A percentile compares a stretch with the other conserved stretches of the same genome.
Evolutionary conservation across 2,113 vertebrate species (phyloP).

Genomic region (Clarias batrachus): DNA sequence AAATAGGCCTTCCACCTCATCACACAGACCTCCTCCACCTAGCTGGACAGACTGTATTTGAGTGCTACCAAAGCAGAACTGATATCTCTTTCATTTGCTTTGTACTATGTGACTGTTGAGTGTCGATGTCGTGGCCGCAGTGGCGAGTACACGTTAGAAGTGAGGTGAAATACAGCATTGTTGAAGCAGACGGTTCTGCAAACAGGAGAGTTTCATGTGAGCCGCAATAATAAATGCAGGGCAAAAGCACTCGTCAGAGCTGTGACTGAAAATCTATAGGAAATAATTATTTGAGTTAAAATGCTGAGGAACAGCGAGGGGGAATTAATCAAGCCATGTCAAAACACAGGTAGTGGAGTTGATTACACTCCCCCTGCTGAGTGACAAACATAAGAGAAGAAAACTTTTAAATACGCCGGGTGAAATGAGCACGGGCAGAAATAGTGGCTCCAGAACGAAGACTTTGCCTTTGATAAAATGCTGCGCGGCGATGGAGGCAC

Average conservation of each 20-base stretch:
- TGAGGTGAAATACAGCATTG: neutral
- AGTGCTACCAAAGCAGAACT: constrained; percentile 25
- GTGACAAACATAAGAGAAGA: constrained; percentile 58
- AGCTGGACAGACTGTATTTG: constrained; percentile 9
- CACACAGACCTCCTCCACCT: constrained; percentile 24
- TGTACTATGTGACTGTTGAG: neutral
- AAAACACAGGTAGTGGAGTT: constrained; percentile 61
- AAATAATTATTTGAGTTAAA: constrained; percentile 61
- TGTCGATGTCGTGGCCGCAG: neutral
- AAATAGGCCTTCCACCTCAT: constrained; percentile 37
- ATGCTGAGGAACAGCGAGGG: constrained; percentile 53
- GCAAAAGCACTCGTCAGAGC: constrained; percentile 52
- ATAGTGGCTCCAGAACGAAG: constrained; percentile 54
- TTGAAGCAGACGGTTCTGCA: constrained; percentile 18
- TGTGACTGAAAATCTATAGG: constrained; percentile 57
- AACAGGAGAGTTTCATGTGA: constrained; percentile 37
- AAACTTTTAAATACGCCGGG: constrained; percentile 57
- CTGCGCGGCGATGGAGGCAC: constrained; percentile 59
- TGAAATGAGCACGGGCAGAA: constrained; percentile 56
- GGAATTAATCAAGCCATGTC: constrained; percentile 61
- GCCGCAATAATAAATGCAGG: constrained; percentile 50
- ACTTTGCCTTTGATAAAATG: constrained; percentile 59
- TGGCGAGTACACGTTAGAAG: neutral
- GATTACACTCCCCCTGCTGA: constrained; percentile 58
- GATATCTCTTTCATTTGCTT: constrained; percentile 6